Percentiles rank a stretch among this genome's conserved stretches.
These are phyloP conservation scores for Coluber constrictor DNA, from an alignment of 2,797 vertebrate genomes.

Conservation along the genomic window DNA sequence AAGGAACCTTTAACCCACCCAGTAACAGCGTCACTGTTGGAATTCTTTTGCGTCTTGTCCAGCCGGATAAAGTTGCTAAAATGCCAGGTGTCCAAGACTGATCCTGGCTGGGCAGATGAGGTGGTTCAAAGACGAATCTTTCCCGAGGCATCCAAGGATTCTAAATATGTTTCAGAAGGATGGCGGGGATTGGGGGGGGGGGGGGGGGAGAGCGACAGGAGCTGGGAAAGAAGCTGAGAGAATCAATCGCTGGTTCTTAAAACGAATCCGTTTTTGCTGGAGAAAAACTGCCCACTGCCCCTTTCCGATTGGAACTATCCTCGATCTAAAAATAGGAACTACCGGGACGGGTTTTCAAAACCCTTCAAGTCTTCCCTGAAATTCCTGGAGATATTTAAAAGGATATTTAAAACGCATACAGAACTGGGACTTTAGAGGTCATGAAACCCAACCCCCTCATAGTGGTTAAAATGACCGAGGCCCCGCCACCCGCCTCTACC, in stretches of 20 bases:
- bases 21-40: neutral
- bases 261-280: neutral
- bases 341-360: neutral
- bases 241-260: neutral
- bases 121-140: neutral
- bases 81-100: neutral
- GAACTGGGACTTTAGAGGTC: neutral
- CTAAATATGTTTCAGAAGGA: neutral
- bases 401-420: neutral
- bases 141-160: no score
- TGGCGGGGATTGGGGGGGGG: neutral
- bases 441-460: neutral
- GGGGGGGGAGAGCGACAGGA: accelerated
- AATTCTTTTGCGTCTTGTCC: neutral
- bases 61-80: neutral
- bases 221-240: neutral
- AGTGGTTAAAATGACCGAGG: neutral
- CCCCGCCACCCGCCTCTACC: neutral
- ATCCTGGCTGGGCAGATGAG: neutral
- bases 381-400: neutral
- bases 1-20: neutral
- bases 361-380: neutral
- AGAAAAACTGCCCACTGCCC: neutral
- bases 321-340: neutral
- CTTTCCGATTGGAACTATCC: neutral